Evolutionary conservation across 2,888 invertebrate genomes (phyloP).

Genomic region (Leucophenga maculata): DNA sequence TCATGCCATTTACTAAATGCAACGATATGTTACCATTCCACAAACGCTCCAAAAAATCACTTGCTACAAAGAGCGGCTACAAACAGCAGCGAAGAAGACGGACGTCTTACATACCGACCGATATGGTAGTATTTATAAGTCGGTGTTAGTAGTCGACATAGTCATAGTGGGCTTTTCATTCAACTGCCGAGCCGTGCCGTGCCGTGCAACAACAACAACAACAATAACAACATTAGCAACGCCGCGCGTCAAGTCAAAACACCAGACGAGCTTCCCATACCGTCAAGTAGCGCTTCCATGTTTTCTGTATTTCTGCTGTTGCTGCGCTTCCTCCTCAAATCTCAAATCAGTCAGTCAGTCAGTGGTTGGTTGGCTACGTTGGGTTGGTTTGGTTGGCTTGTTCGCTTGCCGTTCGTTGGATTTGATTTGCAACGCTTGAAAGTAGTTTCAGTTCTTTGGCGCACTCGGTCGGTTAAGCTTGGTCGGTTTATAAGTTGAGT

Average conservation of each 20-base stretch:
- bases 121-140: neutral
- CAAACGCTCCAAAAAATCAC: slow-evolving; percentile 9
- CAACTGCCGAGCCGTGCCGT: neutral
- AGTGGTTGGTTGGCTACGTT: neutral
- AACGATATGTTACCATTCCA: slow-evolving; percentile 8
- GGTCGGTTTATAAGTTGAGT: slow-evolving; percentile 1
- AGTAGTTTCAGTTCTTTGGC: slow-evolving; percentile 21
- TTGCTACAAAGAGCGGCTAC: neutral
- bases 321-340: slow-evolving; percentile 4
- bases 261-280: slow-evolving; percentile 7
- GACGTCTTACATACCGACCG: neutral
- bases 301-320: slow-evolving; percentile 5
- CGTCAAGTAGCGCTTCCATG: neutral
- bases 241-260: neutral
- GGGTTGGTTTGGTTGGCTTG: neutral
- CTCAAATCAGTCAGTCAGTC: neutral
- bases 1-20: slow-evolving; percentile 12
- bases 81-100: neutral
- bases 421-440: neutral
- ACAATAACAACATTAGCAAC: neutral
- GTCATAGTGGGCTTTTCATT: neutral
- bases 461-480: slow-evolving; percentile 11
- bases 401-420: neutral
- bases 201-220: too few relatives aligned
- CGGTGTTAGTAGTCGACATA: neutral